Percentiles rank a stretch among this genome's conserved stretches.
Evolutionary conservation across 53 echinoderm and acorn worm genomes (phyloP).

Genomic region (Henricia sp.): DNA sequence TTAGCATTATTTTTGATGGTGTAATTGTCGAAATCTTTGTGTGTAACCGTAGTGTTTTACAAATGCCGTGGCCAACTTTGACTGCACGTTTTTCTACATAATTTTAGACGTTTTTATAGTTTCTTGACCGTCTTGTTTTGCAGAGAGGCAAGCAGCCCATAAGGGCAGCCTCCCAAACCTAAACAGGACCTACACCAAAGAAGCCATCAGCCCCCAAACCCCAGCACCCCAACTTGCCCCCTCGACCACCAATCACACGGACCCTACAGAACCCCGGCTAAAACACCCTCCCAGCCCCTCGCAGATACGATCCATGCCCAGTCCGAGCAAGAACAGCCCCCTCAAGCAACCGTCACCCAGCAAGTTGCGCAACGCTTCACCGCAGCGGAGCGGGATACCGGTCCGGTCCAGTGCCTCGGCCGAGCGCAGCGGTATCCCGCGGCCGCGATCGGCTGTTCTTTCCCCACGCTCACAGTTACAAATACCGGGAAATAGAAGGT

Average conservation of each 20-base stretch:
- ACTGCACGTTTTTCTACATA: too few species aligned
- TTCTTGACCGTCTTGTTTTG: not conserved
- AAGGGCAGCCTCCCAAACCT: slow-evolving; percentile 84
- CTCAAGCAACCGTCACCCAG: slow-evolving; percentile 90
- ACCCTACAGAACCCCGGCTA: slow-evolving; percentile 44
- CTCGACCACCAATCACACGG: slow-evolving; percentile 42
- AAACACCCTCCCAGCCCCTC: slow-evolving; percentile 80
- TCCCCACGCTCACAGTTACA: slow-evolving; percentile 46
- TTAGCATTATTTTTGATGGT: not conserved
- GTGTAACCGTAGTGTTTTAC: too few species aligned
- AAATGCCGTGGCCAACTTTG: too few species aligned
- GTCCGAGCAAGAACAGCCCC: slow-evolving; percentile 53
- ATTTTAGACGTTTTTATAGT: not conserved
- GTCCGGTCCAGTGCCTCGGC: slow-evolving; percentile 74
- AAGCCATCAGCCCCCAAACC: slow-evolving; percentile 57
- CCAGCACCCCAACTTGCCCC: slow-evolving; percentile 61
- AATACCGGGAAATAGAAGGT: slow-evolving; percentile 66
- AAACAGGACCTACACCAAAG: slow-evolving; percentile 74
- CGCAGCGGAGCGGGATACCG: slow-evolving; percentile 95
- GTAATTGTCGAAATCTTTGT: too few species aligned
- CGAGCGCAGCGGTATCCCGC: slow-evolving; percentile 79
- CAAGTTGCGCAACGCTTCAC: slow-evolving; percentile 79
- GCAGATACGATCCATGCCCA: slow-evolving; percentile 23
- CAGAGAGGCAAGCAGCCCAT: slow-evolving; percentile 71
- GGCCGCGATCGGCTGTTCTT: slow-evolving; percentile 79